These are phyloP conservation scores for Brachynemurus nebulosus DNA, from an alignment of 2,888 invertebrate species.

Conservation along the genomic window DNA sequence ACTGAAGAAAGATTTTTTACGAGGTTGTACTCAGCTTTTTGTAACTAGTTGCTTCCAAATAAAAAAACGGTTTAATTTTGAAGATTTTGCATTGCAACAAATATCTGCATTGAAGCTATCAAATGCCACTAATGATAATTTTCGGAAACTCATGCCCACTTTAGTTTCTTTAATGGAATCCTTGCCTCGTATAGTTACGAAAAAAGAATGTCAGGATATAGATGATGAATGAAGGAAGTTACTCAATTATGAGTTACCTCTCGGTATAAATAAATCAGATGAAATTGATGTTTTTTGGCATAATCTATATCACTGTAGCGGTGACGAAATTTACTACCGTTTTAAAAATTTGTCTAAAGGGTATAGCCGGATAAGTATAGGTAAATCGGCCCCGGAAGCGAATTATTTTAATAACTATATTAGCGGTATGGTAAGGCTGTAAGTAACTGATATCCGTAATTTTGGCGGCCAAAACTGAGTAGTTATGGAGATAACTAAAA, in stretches of 20 bases:
- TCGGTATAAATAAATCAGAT: background rate
- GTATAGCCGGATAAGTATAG: too few species aligned
- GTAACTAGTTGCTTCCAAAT: background rate
- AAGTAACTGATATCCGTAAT: too few species aligned
- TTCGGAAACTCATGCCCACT: background rate
- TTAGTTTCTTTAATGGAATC: constrained; percentile 1
- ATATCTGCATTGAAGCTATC: background rate
- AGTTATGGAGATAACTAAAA: too few species aligned
- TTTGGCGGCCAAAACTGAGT: too few species aligned
- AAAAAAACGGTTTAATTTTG: background rate
- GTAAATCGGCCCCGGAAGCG: too few species aligned
- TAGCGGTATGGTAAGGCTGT: too few species aligned
- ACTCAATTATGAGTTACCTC: background rate
- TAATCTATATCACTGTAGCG: background rate
- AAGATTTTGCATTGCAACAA: background rate
- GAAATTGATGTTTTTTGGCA: constrained; percentile 1
- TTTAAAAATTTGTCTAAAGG: background rate
- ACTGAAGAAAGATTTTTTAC: background rate
- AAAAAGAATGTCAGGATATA: background rate
- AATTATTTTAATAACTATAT: too few species aligned
- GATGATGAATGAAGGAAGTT: constrained; percentile 1
- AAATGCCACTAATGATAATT: background rate
- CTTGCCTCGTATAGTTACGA: background rate
- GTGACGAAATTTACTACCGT: background rate
- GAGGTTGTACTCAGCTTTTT: background rate